Conservation (phyloP, 2,888 invertebrate genomes). For the Aphodius granarius region DNA sequence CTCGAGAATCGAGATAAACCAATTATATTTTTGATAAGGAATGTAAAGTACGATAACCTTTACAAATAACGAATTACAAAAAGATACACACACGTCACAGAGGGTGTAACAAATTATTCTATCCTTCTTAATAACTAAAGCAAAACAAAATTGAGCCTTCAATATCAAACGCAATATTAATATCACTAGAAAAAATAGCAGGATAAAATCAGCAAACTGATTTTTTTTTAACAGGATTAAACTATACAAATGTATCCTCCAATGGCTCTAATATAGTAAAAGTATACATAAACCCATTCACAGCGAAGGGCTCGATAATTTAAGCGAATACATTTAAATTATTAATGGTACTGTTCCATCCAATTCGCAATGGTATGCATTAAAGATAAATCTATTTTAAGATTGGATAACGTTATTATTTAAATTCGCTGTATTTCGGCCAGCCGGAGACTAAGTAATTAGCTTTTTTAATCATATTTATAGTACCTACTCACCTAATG, state of each 20-base stretch:
- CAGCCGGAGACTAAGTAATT: slow-evolving; percentile 11
- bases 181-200: too few relatives aligned
- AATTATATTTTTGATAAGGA: too few relatives aligned
- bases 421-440: background rate
- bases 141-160: too few relatives aligned
- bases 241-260: background rate
- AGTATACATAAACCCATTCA: background rate
- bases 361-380: slow-evolving; percentile 8
- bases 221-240: background rate
- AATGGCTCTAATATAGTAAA: background rate
- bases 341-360: background rate
- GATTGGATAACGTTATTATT: slow-evolving; percentile 12
- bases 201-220: too few relatives aligned
- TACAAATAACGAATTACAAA: too few relatives aligned
- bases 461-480: slow-evolving; percentile 9
- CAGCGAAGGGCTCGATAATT: background rate
- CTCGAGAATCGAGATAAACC: too few relatives aligned
- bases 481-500: background rate
- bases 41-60: too few relatives aligned
- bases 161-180: too few relatives aligned
- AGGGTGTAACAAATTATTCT: too few relatives aligned
- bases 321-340: background rate
- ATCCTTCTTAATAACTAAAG: too few relatives aligned
- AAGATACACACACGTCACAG: too few relatives aligned
- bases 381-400: slow-evolving; percentile 16